Base-by-base conservation (phyloP, 2,888 invertebrate species). In the Polyommatus iphigenia region DNA sequence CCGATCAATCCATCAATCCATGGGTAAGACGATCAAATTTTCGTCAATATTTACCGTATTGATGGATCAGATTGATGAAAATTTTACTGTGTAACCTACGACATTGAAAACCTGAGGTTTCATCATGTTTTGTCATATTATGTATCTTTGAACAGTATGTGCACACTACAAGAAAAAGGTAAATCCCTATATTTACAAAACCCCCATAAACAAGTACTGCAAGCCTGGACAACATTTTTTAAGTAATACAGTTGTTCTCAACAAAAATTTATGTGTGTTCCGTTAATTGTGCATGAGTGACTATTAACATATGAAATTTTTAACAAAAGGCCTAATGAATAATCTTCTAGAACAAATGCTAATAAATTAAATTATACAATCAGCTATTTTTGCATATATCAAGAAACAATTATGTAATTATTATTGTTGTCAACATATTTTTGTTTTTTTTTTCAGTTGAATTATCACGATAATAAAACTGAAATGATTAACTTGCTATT, bases 281-380 rank as follows among this genome's bases (percentile, higher is more conserved):
- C 3, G 18, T 18, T 67, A 67, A 32, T 29, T 29, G 67, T 67
- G 5, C 15, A 29, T 67, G 32, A 29, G 20, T 32, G 29, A 18
- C 18, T 67, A 67, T 67, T 67, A 29, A 67, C 67, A 32, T 67
- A 5, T 67, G 15, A 67, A 24, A 67, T 29, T 29, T 13, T 24
- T 24, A 67, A 67, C 67, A 67, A 67, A 32, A 67, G 18, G 67
- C 67, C 67, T 32, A 67, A 32, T 67, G 29, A 67, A 32, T 32
- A 67, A 67, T 32, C 62, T 29, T 67, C 29, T 67, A 32, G 18
- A 67, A 67, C 67, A 67, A 67, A 67, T 67, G 29, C 67, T 32
- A 29, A 75, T 57, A 72, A 72, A 71, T 72, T 73, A 77, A 75
- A 77, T 24, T 79, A 32, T 77, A 75, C 67, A 71, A 76, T 71